Percentiles rank a stretch among this genome's conserved stretches.
phyloP scores from a whole-genome alignment of 2,797 vertebrate species.

The Halcyon badia region DNA sequence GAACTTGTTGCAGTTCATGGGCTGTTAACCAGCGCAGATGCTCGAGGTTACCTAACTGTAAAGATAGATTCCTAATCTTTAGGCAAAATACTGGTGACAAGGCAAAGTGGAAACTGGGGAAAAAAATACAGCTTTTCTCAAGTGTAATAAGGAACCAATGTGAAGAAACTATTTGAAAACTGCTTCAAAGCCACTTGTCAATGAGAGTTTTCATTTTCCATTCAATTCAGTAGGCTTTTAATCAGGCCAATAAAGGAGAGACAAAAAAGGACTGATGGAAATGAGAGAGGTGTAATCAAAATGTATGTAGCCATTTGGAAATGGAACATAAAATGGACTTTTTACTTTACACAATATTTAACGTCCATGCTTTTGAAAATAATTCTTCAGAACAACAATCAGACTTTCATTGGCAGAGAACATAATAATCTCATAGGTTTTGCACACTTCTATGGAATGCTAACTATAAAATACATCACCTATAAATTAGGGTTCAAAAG shows the following conservation, averaged over 20 bases:
- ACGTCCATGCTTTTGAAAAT: neutral
- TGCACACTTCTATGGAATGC: neutral
- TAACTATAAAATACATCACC: constrained; percentile 16
- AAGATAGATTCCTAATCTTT: neutral
- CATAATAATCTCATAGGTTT: neutral
- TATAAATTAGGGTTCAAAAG: constrained; percentile 64
- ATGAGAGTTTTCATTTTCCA: constrained; percentile 8
- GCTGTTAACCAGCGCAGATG: neutral
- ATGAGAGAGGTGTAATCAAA: constrained; percentile 22
- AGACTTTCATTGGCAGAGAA: neutral
- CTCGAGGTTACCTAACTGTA: neutral
- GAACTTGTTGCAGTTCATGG: neutral
- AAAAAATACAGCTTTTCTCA: neutral
- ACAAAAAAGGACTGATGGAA: neutral
- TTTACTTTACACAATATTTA: neutral
- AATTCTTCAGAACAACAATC: constrained; percentile 8
- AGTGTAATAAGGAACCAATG: neutral
- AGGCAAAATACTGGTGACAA: neutral
- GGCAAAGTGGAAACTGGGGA: neutral
- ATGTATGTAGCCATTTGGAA: neutral
- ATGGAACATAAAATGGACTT: neutral
- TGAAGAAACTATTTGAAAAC: constrained; percentile 6
- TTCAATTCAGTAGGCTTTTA: constrained; percentile 18
- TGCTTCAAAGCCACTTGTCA: constrained; percentile 25
- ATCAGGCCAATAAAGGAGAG: constrained; percentile 9